Evolutionary conservation across 1,140 invertebrate genomes (phyloP).

Genomic region (Microvelia longipes): DNA sequence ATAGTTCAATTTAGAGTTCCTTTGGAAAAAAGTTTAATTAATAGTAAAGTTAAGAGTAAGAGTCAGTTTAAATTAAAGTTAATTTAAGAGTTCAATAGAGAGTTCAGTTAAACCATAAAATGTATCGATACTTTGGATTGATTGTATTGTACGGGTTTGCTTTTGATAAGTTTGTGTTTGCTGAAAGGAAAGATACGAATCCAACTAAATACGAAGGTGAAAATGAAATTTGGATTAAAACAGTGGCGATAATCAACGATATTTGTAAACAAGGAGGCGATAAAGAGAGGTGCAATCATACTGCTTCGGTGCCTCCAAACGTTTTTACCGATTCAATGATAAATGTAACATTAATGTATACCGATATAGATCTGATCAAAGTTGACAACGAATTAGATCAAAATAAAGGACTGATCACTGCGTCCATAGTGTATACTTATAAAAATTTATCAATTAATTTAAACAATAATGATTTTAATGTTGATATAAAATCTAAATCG

Average conservation of each 20-base stretch:
- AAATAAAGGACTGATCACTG: background rate
- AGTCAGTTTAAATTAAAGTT: too few relatives aligned
- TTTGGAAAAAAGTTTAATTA: too few relatives aligned
- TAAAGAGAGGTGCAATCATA: background rate
- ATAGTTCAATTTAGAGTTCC: too few relatives aligned
- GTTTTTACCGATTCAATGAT: background rate
- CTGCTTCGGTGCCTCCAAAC: background rate
- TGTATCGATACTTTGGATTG: too few relatives aligned
- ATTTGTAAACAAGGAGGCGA: background rate
- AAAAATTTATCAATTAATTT: background rate
- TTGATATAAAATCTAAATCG: background rate
- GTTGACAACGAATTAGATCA: background rate
- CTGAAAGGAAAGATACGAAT: too few relatives aligned
- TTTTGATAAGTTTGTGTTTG: too few relatives aligned
- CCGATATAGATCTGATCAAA: background rate
- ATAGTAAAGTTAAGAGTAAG: too few relatives aligned
- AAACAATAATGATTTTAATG: background rate
- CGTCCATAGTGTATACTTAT: background rate
- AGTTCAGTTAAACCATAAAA: too few relatives aligned
- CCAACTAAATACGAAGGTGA: too few relatives aligned
- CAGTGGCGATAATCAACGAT: background rate
- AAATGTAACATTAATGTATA: background rate
- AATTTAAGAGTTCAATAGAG: too few relatives aligned
- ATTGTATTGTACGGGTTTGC: too few relatives aligned
- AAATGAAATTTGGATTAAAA: background rate